Evolutionary conservation across 2,888 invertebrate genomes (phyloP).

Genomic region (Chirona hameri): DNA sequence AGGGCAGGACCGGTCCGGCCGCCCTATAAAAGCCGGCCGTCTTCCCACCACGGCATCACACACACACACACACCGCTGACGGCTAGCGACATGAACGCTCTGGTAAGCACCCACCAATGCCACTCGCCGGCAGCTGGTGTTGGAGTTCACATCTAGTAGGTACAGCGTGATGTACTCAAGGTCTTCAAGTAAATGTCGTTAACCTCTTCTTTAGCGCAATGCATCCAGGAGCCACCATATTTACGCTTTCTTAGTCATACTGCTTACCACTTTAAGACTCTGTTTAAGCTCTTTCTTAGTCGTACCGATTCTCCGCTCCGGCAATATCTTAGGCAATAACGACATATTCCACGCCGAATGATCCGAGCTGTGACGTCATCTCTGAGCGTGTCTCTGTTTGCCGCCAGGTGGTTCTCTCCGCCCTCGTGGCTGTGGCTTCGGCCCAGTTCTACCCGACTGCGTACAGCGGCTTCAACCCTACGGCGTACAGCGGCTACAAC

Average conservation of each 20-base stretch:
- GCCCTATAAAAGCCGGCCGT: background rate
- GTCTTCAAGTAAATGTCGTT: background rate
- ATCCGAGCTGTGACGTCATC: too few species aligned
- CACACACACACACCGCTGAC: slow-evolving; percentile 26
- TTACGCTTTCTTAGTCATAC: background rate
- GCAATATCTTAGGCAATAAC: too few species aligned
- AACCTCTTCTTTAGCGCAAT: background rate
- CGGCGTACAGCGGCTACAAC: background rate
- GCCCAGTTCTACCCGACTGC: background rate
- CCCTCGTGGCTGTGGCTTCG: background rate
- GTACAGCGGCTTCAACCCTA: background rate
- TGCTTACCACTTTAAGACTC: background rate
- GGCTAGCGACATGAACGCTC: slow-evolving; percentile 27
- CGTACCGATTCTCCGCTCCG: too few species aligned
- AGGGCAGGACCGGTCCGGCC: background rate
- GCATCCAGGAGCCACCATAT: background rate
- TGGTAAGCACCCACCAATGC: background rate
- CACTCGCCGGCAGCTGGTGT: too few species aligned
- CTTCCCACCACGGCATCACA: background rate
- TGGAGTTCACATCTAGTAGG: too few species aligned
- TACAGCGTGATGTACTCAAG: background rate
- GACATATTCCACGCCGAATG: too few species aligned
- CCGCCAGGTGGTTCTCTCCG: background rate
- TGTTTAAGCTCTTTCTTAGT: too few species aligned
- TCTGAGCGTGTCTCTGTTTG: too few species aligned